Percentiles rank a stretch among this genome's conserved stretches.
These are phyloP conservation scores for Trachurus trachurus DNA, from an alignment of 2,797 vertebrate species.

Conservation along the genomic window DNA sequence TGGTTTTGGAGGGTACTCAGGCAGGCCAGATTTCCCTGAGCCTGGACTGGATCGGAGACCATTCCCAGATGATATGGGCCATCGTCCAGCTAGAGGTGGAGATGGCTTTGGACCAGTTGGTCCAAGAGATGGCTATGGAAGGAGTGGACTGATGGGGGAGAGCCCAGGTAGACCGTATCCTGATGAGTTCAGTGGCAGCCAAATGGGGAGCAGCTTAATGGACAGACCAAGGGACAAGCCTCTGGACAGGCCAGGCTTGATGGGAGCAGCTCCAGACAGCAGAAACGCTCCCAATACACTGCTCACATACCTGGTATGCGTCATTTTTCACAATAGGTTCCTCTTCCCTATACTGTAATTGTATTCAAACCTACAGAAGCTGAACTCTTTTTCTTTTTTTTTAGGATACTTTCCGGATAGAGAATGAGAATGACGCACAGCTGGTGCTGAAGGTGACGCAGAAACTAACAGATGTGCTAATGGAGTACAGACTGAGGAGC, in stretches of 20 bases:
- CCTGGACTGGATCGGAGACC: slow-evolving; percentile 62
- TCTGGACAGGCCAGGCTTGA: slow-evolving; percentile 62
- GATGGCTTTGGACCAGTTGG: slow-evolving; percentile 65
- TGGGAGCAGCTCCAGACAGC: slow-evolving; percentile 68
- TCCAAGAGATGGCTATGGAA: slow-evolving; percentile 59
- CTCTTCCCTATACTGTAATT: neutral
- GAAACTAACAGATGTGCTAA: slow-evolving; percentile 89
- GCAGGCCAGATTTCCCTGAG: slow-evolving; percentile 52
- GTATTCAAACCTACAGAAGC: neutral
- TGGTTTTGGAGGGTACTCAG: slow-evolving; percentile 65
- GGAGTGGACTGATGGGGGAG: slow-evolving; percentile 51
- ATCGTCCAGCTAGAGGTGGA: slow-evolving; percentile 5
- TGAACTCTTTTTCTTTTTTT: slow-evolving; percentile 21
- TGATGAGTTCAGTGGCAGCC: slow-evolving; percentile 62
- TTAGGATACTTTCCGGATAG: slow-evolving; percentile 89
- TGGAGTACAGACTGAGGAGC: slow-evolving; percentile 89
- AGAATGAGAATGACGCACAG: slow-evolving; percentile 89
- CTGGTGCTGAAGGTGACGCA: slow-evolving; percentile 92
- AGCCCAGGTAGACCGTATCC: slow-evolving; percentile 62
- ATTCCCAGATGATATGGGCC: slow-evolving; percentile 65
- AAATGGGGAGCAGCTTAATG: slow-evolving; percentile 44
- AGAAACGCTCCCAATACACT: slow-evolving; percentile 76
- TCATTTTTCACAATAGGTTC: neutral
- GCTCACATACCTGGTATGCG: slow-evolving; percentile 83
- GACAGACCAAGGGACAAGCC: slow-evolving; percentile 50